Conservation (phyloP, 2,888 invertebrate species). For the Taphrorychus bicolor region DNA sequence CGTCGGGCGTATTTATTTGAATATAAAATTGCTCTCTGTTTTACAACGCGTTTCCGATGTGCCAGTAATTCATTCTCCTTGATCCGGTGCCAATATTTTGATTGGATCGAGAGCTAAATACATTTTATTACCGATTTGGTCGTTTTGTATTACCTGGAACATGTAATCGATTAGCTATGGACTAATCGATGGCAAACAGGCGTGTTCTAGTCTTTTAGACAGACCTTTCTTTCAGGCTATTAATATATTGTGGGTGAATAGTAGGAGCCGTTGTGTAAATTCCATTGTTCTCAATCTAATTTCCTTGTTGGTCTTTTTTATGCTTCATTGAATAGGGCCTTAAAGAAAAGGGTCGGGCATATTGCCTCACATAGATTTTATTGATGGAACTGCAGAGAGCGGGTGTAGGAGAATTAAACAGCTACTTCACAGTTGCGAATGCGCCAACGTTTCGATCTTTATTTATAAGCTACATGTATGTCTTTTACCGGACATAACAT, state of each 20-base stretch:
- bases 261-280: too few species aligned
- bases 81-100: constrained; percentile 14
- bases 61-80: neutral
- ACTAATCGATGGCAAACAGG: neutral
- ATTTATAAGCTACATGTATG: too few species aligned
- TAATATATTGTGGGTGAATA: neutral
- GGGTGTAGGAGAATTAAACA: too few species aligned
- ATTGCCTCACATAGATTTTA: too few species aligned
- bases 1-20: neutral
- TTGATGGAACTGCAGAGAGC: too few species aligned
- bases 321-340: too few species aligned
- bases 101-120: neutral
- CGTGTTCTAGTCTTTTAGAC: neutral
- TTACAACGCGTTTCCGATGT: neutral
- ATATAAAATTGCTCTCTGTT: neutral
- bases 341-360: too few species aligned
- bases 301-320: too few species aligned
- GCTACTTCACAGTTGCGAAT: too few species aligned
- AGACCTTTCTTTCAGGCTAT: neutral
- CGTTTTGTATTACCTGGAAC: neutral
- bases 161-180: neutral
- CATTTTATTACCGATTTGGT: neutral
- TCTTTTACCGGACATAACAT: too few species aligned
- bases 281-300: too few species aligned
- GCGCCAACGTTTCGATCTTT: too few species aligned